Evolutionary conservation across 2,113 vertebrate species (phyloP).

Genomic region (Anhinga rufa): DNA sequence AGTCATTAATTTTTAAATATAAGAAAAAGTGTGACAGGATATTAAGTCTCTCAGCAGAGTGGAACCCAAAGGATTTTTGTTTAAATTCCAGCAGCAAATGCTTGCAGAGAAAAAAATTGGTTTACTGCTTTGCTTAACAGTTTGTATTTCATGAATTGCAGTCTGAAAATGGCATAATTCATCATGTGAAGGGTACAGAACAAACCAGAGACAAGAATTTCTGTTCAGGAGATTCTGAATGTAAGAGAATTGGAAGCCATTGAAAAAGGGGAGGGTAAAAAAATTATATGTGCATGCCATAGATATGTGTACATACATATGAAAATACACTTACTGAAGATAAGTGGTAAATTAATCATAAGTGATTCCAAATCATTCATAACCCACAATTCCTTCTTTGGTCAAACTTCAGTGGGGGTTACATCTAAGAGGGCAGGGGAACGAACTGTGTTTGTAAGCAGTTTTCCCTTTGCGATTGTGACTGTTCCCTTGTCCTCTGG

Average conservation of each 20-base stretch:
- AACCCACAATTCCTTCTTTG: neutral
- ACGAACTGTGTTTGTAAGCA: neutral
- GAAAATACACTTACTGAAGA: neutral
- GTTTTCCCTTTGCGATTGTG: neutral
- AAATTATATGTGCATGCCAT: accelerated
- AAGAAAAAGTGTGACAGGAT: neutral
- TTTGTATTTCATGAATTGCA: neutral
- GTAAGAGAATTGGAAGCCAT: neutral
- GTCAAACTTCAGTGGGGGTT: neutral
- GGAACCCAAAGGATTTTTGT: neutral
- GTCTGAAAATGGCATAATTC: neutral
- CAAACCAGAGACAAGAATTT: neutral
- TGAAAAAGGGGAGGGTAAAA: neutral
- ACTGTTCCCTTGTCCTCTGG: neutral
- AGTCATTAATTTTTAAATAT: constrained; percentile 44
- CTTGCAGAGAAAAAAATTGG: constrained; percentile 12
- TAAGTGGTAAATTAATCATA: neutral
- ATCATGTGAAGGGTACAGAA: neutral
- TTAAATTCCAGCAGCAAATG: constrained; percentile 31
- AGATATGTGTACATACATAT: neutral
- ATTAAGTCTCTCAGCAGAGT: neutral
- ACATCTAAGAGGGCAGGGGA: neutral
- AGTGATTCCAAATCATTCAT: neutral
- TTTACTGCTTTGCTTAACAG: neutral
- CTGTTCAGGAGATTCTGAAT: neutral